Evolutionary conservation across 1,140 invertebrate genomes (phyloP).

Genomic region (Dysdera silvatica): DNA sequence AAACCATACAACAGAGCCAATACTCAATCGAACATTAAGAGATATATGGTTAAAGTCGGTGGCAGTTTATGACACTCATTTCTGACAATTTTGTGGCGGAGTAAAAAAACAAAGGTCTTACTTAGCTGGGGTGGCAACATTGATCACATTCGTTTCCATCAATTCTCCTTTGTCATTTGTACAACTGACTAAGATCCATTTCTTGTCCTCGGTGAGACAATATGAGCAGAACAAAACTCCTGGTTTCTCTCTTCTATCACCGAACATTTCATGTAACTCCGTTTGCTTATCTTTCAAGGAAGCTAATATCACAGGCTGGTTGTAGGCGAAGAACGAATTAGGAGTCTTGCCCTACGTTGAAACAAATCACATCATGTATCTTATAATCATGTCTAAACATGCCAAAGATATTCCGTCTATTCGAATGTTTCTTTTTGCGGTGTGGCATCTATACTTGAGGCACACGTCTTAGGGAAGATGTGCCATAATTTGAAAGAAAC

Average conservation of each 20-base stretch:
- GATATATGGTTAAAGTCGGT: no score
- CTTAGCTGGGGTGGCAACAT: conserved; percentile 84
- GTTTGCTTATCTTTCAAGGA: conserved; percentile 69
- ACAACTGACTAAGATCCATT: conserved; percentile 82
- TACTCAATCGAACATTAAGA: no score
- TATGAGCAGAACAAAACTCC: conserved; percentile 89
- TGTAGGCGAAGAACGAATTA: conserved; percentile 53
- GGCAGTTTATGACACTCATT: no score
- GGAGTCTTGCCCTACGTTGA: conserved; percentile 1
- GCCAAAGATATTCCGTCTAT: not conserved
- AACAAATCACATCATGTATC: no score
- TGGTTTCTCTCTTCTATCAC: conserved; percentile 54
- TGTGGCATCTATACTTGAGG: not conserved
- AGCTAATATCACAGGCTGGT: conserved; percentile 83
- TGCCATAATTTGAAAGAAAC: not conserved
- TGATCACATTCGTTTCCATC: conserved; percentile 84
- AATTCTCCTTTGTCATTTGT: conserved; percentile 93
- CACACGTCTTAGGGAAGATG: not conserved
- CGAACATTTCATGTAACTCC: conserved; percentile 46
- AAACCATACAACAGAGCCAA: no score
- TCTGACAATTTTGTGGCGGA: no score
- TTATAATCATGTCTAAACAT: not conserved
- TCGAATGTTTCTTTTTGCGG: not conserved
- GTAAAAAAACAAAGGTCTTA: not conserved
- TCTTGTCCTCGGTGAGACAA: conserved; percentile 92